Percentiles rank a stretch among this genome's conserved stretches.
Evolutionary conservation across 30 jellyfish, hydroid and myxozoan species (phyloP).

Genomic region (Cassiopea andromeda): DNA sequence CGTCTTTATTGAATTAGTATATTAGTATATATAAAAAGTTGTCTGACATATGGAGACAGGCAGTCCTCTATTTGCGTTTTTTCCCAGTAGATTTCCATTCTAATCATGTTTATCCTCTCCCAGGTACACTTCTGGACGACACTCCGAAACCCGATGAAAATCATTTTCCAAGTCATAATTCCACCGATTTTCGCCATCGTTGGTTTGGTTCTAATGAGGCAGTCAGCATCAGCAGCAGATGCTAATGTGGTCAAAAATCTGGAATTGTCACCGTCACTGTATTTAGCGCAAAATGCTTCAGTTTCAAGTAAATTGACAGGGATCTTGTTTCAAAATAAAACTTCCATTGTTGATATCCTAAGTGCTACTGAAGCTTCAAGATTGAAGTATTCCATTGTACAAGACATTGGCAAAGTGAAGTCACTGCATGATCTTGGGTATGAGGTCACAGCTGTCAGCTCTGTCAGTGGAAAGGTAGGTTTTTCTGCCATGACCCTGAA

Average conservation of each 20-base stretch:
- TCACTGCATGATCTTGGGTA: conserved; percentile 67
- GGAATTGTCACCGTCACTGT: conserved; percentile 60
- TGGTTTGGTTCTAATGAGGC: conserved; percentile 66
- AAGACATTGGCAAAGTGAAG: conserved; percentile 36
- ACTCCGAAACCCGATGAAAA: conserved; percentile 65
- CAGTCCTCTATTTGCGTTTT: too few species aligned
- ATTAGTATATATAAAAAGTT: too few species aligned
- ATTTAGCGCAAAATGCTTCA: conserved; percentile 51
- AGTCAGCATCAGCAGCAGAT: conserved; percentile 35
- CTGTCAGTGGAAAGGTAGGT: conserved; percentile 62
- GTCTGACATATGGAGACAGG: too few species aligned
- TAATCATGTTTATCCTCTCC: too few species aligned
- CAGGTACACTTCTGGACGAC: conserved; percentile 67
- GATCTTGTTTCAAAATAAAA: conserved; percentile 56
- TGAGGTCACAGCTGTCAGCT: conserved; percentile 4
- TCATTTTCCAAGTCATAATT: conserved; percentile 72
- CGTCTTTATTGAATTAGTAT: too few species aligned
- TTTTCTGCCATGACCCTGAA: neutral
- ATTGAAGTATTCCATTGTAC: conserved; percentile 20
- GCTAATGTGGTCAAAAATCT: conserved; percentile 43
- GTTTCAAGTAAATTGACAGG: conserved; percentile 34
- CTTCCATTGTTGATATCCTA: conserved; percentile 16
- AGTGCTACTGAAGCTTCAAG: conserved; percentile 32
- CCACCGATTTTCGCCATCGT: conserved; percentile 77
- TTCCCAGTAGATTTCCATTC: too few species aligned